phyloP scores from a whole-genome alignment of 2,888 invertebrate species.

The Catotricha subobsoleta region DNA sequence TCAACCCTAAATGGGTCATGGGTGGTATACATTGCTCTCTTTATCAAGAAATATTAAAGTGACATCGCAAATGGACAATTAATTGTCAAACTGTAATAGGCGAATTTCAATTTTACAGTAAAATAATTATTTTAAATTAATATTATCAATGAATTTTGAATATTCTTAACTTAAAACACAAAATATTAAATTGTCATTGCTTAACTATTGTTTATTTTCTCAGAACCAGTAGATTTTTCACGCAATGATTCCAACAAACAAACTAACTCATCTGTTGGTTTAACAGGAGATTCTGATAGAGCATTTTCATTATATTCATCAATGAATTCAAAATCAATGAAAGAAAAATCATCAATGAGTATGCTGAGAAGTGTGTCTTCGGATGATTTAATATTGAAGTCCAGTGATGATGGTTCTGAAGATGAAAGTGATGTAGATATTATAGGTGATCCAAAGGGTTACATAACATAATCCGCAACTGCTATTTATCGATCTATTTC shows the following conservation, averaged over 20 bases:
- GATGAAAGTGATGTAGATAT: conserved; percentile 30
- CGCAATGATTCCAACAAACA: conserved; percentile 19
- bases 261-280: conserved; percentile 8
- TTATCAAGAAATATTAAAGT: no score
- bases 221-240: conserved; percentile 31
- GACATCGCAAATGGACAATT: no score
- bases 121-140: no score
- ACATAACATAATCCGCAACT: conserved; percentile 27
- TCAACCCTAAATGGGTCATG: no score
- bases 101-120: no score
- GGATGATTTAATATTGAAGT: conserved; percentile 20
- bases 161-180: no score
- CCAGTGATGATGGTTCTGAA: conserved; percentile 26
- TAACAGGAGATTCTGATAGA: conserved; percentile 3
- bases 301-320: conserved; percentile 7
- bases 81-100: no score
- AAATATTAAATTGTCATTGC: no score
- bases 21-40: no score
- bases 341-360: not conserved
- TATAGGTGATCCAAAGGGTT: conserved; percentile 26
- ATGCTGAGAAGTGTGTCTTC: conserved; percentile 5
- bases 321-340: not conserved
- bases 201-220: no score
- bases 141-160: no score
- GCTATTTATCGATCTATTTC: no score